Evolutionary conservation across 2,113 vertebrate genomes (phyloP), one percentile per base, ranked within the genome.

Genomic region (Odocoileus hemionus): DNA sequence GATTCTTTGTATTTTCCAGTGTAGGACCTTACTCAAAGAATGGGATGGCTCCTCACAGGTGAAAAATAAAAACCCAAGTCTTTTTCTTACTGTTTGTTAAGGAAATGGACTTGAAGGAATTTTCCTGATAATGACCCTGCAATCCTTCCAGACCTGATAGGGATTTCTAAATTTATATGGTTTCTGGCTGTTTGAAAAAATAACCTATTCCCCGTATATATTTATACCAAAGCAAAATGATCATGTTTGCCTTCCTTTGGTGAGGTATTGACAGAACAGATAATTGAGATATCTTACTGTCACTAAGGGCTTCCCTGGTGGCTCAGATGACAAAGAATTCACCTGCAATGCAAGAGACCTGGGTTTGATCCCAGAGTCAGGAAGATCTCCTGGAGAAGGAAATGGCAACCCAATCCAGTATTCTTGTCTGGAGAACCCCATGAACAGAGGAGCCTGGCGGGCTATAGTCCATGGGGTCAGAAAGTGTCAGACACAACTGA

Each of bases 151-250:
- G 94, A 45, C 33, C 61, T 83, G 47, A 21, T 33, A 74, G 79
- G 55, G 17, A 95, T 92, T 85, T 96, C 84, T 54, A 86, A 84
- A 52, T 61, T 33, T 17, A 30, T 15, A 23, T 15, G 74, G 52
- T 78, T 57, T 28, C 96, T 93, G 78, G 6, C 54, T 91, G 17
- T 76, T 92, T 87, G 78, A 89, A 95, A 95, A 52, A 89, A 76
- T 13, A 82, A 52, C 36, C 50, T n/a, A 58, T 6, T 54, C 57
- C 30, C 30, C 10, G 4, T 25, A n/a, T 89, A 57, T 84, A 54
- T 90, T 70, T 89, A 26, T 28, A 82, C 55, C 70, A 50, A 89
- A 64, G 67, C 13, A 80, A 79, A 96, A 70, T 9, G 92, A 39
- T 39, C 10, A 0, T 64, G n/a, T 86, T 95, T 91, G 54, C 57